Evolutionary conservation across 2,888 invertebrate genomes (phyloP).

Genomic region (Baronia brevicornis): DNA sequence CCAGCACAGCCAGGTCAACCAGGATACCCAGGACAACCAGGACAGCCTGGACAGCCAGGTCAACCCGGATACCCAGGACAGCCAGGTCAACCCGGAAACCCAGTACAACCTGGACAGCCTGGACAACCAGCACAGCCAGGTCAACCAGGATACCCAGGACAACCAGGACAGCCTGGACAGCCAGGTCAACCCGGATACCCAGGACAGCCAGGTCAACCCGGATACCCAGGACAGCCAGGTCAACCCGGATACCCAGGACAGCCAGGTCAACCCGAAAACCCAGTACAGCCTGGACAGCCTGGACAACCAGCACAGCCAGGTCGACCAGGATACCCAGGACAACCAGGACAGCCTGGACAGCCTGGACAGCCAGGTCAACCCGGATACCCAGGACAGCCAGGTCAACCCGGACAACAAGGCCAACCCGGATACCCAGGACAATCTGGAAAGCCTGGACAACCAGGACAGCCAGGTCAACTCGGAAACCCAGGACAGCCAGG

Average conservation of each 20-base stretch:
- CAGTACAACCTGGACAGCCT: constrained; percentile 24
- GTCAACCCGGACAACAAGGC: constrained; percentile 23
- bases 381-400: too few relatives aligned
- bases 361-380: constrained; percentile 21
- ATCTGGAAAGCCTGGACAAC: constrained; percentile 22
- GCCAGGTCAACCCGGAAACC: constrained; percentile 25
- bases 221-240: constrained; percentile 39
- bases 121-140: constrained; percentile 25
- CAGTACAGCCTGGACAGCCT: constrained; percentile 21
- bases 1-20: too few relatives aligned
- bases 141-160: constrained; percentile 23
- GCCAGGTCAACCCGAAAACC: constrained; percentile 20
- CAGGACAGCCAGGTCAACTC: constrained; percentile 44
- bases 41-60: constrained; percentile 20
- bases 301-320: constrained; percentile 25
- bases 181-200: constrained; percentile 22
- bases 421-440: constrained; percentile 20
- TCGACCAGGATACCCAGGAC: constrained; percentile 20
- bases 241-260: constrained; percentile 55
- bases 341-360: constrained; percentile 26
- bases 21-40: constrained; percentile 21
- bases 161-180: constrained; percentile 15
- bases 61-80: constrained; percentile 20
- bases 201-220: constrained; percentile 28
- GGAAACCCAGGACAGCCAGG: constrained; percentile 28